These are phyloP conservation scores for Mionectes olivaceus DNA, from an alignment of 2,797 vertebrate genomes.

Conservation along the genomic window DNA sequence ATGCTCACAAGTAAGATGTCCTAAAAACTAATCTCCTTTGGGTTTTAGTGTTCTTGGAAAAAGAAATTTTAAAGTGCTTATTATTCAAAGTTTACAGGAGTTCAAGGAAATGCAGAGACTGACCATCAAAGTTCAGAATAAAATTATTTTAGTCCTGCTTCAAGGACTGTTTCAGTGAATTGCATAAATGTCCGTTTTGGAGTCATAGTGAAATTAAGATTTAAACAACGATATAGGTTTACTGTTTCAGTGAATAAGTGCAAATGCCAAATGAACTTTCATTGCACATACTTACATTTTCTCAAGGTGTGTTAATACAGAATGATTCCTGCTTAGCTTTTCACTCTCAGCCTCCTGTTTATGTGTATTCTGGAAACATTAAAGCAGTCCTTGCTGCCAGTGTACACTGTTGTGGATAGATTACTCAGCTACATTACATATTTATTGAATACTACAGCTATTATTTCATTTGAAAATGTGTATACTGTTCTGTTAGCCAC, in stretches of 20 bases:
- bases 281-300: background rate
- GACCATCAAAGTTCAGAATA: background rate
- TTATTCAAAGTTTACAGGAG: background rate
- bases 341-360: background rate
- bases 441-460: slow-evolving; percentile 49
- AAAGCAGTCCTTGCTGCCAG: background rate
- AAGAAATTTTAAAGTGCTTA: background rate
- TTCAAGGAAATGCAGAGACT: background rate
- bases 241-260: background rate
- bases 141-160: background rate
- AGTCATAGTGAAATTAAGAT: background rate
- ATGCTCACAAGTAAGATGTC: background rate
- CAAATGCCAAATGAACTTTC: background rate
- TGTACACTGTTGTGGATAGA: background rate
- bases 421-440: slow-evolving; percentile 12
- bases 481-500: background rate
- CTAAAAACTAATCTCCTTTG: background rate
- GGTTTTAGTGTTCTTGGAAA: background rate
- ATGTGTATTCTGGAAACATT: background rate
- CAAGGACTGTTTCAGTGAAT: background rate
- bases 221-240: background rate
- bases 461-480: slow-evolving; percentile 25
- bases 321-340: background rate
- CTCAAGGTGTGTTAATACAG: background rate
- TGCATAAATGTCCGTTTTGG: background rate